Conservation (phyloP, 2,113 vertebrate genomes). For the Ahaetulla prasina region DNA sequence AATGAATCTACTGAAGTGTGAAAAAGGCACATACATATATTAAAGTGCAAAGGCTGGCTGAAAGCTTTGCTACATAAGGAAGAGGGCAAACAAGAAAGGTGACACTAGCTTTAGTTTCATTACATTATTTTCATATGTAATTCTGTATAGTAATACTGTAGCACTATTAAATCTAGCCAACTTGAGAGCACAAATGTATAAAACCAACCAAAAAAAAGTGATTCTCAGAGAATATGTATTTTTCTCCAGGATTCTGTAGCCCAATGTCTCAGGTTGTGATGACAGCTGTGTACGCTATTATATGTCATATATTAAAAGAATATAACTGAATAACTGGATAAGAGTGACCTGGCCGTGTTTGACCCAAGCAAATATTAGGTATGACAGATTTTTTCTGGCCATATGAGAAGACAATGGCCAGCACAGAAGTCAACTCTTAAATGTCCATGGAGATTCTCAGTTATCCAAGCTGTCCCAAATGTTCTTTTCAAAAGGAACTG, state of each 20-base stretch:
- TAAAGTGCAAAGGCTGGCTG: too few species aligned
- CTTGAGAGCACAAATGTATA: neutral
- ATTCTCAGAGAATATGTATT: neutral
- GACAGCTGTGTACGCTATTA: neutral
- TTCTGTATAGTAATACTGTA: neutral
- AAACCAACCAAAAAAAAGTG: neutral
- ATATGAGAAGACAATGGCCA: neutral
- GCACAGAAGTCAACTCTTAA: neutral
- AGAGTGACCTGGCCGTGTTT: neutral
- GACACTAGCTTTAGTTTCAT: neutral
- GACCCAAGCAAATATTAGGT: neutral
- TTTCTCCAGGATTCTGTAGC: neutral
- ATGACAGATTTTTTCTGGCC: neutral
- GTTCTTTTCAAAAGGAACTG: neutral
- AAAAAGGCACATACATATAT: neutral
- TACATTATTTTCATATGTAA: neutral
- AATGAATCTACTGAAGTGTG: neutral
- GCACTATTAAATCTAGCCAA: neutral
- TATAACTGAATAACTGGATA: neutral
- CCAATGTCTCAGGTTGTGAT: neutral
- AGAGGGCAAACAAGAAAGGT: neutral
- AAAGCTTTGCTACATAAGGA: neutral
- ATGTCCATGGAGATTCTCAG: neutral
- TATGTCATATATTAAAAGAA: neutral
- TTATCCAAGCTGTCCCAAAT: neutral